Evolutionary conservation across 2,888 invertebrate genomes (phyloP).

Genomic region (Caenorhabditis sp.): DNA sequence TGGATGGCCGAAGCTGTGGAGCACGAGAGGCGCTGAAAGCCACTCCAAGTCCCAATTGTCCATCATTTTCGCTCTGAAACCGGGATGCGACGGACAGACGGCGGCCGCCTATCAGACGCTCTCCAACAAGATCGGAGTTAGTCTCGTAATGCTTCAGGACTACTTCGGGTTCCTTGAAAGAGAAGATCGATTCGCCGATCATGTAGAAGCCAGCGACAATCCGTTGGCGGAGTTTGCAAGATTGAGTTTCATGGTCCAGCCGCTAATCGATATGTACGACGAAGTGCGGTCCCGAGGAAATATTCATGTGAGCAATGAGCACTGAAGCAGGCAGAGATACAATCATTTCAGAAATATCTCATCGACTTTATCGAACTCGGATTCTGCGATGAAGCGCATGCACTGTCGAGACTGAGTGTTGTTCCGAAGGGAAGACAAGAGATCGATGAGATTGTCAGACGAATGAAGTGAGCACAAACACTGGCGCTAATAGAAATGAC

Average conservation of each 20-base stretch:
- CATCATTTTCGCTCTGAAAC: slow-evolving; percentile 70
- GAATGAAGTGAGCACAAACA: slow-evolving; percentile 57
- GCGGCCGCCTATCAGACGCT: slow-evolving; percentile 70
- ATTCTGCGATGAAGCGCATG: slow-evolving; percentile 74
- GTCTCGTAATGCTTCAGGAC: slow-evolving; percentile 66
- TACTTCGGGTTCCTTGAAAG: slow-evolving; percentile 64
- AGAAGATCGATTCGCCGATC: slow-evolving; percentile 50
- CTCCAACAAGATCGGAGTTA: slow-evolving; percentile 67
- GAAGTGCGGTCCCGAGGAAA: slow-evolving; percentile 71
- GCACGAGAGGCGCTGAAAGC: background rate
- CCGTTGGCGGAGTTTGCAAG: slow-evolving; percentile 51
- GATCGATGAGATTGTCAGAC: slow-evolving; percentile 60
- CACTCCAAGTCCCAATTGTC: slow-evolving; percentile 38
- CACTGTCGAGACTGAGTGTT: slow-evolving; percentile 65
- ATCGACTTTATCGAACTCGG: slow-evolving; percentile 75
- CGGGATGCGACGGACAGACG: slow-evolving; percentile 63
- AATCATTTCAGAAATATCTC: slow-evolving; percentile 65
- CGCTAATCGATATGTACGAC: slow-evolving; percentile 70
- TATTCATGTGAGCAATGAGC: slow-evolving; percentile 62
- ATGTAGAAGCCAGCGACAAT: slow-evolving; percentile 47
- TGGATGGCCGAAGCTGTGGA: slow-evolving; percentile 66
- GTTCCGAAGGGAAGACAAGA: slow-evolving; percentile 69
- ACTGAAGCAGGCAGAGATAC: background rate
- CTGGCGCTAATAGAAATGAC: background rate
- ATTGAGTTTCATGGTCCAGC: slow-evolving; percentile 64